These are phyloP conservation scores for Hymenochirus boettgeri DNA, from an alignment of 2,113 vertebrate genomes.

Conservation along the genomic window DNA sequence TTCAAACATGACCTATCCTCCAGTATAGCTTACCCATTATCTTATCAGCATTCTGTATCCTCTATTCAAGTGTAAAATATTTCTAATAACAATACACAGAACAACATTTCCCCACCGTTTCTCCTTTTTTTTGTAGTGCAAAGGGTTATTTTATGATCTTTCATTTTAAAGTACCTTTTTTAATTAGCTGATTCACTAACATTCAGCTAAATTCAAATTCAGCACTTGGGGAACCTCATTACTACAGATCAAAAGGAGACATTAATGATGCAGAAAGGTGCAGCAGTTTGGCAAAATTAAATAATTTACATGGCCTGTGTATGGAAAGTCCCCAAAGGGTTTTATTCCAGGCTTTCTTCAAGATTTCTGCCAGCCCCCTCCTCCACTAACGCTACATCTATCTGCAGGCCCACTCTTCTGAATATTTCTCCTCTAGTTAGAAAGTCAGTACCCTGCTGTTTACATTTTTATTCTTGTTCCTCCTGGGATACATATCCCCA, in stretches of 20 bases:
- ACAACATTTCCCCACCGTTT: not conserved
- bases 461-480: slow-evolving; percentile 23
- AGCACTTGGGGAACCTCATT: slow-evolving; percentile 64
- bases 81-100: slow-evolving; percentile 16
- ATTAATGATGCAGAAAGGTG: slow-evolving; percentile 73
- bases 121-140: slow-evolving; percentile 4
- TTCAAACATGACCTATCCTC: slow-evolving; percentile 24
- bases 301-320: slow-evolving; percentile 66
- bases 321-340: slow-evolving; percentile 46
- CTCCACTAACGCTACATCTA: not conserved
- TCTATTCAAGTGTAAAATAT: slow-evolving; percentile 16
- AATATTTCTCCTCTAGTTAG: slow-evolving; percentile 31
- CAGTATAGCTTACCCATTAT: slow-evolving; percentile 19
- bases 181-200: slow-evolving; percentile 53
- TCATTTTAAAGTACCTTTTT: slow-evolving; percentile 49
- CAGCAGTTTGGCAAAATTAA: slow-evolving; percentile 73
- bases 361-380: not conserved
- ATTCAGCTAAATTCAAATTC: slow-evolving; percentile 40
- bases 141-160: not conserved
- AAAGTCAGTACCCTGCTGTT: slow-evolving; percentile 36
- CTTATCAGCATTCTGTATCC: slow-evolving; percentile 24
- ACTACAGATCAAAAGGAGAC: slow-evolving; percentile 72
- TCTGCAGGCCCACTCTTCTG: slow-evolving; percentile 21
- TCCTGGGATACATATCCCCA: slow-evolving; percentile 22
- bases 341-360: slow-evolving; percentile 24